Evolutionary conservation across 2,888 invertebrate genomes (phyloP), one percentile per base, ranked within the genome.

Genomic region (Platycheirus albimanus): DNA sequence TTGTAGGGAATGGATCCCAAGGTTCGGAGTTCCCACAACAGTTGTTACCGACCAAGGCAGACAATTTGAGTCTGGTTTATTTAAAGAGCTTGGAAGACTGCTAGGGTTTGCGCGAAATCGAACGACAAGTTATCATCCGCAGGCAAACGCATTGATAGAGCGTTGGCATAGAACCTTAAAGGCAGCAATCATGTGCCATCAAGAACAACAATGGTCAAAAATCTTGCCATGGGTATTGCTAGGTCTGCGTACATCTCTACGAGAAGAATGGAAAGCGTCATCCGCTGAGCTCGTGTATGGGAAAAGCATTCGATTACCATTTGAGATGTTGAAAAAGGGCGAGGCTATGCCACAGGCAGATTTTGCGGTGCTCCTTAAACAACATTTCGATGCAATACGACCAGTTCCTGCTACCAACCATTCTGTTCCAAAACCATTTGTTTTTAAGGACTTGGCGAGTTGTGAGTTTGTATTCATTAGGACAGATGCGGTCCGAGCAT

Each of bases 141-240:
- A 52, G 85, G 86, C 41, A 51, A 75, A 2, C 58, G 61, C 3
- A 19, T n/a, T 45, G 11, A 10, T 63, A 5, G 61, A 71, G 19
- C 33, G 63, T n/a, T 89, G 89, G 88, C 71, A 63, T 30, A 30
- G 52, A 0, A 15, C 71, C 5, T 11, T 71, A 0, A 71, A 71
- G 13, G 86, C 89, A 0, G 64, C 64, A n/a, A n/a, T n/a, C n/a
- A n/a, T n/a, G n/a, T n/a, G n/a, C n/a, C n/a, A n/a, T n/a, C n/a
- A n/a, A n/a, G n/a, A n/a, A n/a, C n/a, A n/a, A n/a, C n/a, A n/a
- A n/a, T n/a, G n/a, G n/a, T n/a, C n/a, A n/a, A n/a, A n/a, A n/a
- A n/a, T n/a, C n/a, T n/a, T n/a, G n/a, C n/a, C n/a, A n/a, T n/a
- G n/a, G n/a, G n/a, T n/a, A n/a, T n/a, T n/a, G n/a, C n/a, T n/a